Percentiles rank a stretch among this genome's conserved stretches.
Evolutionary conservation across 2,888 invertebrate genomes (phyloP).

Genomic region (Odiellus spinosus): DNA sequence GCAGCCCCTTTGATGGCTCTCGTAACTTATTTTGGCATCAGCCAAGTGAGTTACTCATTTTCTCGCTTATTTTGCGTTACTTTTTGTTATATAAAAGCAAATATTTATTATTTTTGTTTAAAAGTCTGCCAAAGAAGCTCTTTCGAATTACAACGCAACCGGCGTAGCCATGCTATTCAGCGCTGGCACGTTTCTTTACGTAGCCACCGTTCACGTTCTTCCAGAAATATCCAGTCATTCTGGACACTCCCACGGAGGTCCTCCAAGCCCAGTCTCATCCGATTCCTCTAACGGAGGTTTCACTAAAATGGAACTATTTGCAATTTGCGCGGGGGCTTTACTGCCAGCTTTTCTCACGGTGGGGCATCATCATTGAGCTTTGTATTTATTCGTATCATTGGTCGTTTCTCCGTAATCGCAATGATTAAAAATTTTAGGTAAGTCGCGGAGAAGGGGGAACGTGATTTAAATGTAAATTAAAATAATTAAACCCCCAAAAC

Average conservation of each 20-base stretch:
- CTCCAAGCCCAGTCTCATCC: background rate
- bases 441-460: too few species aligned
- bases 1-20: conserved; percentile 81
- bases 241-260: conserved; percentile 6
- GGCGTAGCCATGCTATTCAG: conserved; percentile 97
- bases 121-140: conserved; percentile 75
- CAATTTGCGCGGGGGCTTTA: conserved; percentile 70
- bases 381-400: too few species aligned
- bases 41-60: conserved; percentile 37
- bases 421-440: too few species aligned
- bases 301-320: conserved; percentile 57
- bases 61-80: too few species aligned
- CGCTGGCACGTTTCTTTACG: conserved; percentile 96
- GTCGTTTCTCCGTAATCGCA: too few species aligned
- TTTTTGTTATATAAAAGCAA: too few species aligned
- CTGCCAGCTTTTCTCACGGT: conserved; percentile 76
- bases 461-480: too few species aligned
- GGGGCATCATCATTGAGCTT: conserved; percentile 68
- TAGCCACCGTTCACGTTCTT: conserved; percentile 94
- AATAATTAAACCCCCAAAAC: too few species aligned
- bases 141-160: conserved; percentile 78
- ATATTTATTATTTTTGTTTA: conserved; percentile 25
- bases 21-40: conserved; percentile 82
- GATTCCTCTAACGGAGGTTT: conserved; percentile 37
- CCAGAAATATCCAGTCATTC: conserved; percentile 53